Evolutionary conservation across 1,140 invertebrate genomes (phyloP).

Genomic region (Neodiprion lecontei): DNA sequence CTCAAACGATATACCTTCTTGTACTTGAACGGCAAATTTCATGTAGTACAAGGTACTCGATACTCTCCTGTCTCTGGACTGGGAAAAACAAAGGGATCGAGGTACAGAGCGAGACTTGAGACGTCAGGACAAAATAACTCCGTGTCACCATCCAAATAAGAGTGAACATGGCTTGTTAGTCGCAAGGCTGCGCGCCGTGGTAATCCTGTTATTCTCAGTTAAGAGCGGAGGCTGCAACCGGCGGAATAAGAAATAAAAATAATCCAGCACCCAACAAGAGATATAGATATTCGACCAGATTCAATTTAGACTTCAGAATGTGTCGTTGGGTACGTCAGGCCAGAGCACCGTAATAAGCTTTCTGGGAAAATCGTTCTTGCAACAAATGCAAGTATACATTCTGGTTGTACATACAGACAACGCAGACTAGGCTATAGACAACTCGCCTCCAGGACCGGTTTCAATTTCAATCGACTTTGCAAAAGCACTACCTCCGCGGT

Average conservation of each 20-base stretch:
- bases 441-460: conserved; percentile 6
- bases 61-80: not conserved
- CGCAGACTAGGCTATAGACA: not conserved
- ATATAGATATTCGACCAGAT: conserved; percentile 4
- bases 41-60: too few relatives aligned
- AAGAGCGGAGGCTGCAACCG: not conserved
- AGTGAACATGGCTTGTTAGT: conserved; percentile 14
- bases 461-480: conserved; percentile 4
- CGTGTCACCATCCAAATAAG: conserved; percentile 8
- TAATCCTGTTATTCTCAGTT: conserved; percentile 40
- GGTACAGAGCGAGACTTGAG: not conserved
- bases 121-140: not conserved
- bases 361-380: not conserved
- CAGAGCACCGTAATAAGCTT: conserved; percentile 1
- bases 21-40: too few relatives aligned
- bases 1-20: too few relatives aligned
- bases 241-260: not conserved
- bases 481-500: not conserved
- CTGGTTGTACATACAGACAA: too few relatives aligned
- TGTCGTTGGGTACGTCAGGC: not conserved
- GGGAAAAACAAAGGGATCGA: not conserved
- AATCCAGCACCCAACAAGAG: not conserved
- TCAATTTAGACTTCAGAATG: conserved; percentile 7
- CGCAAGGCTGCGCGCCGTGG: conserved; percentile 30
- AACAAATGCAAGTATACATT: not conserved